These are phyloP conservation scores for Hippoglossus hippoglossus DNA, from an alignment of 2,797 vertebrate genomes.

Conservation along the genomic window DNA sequence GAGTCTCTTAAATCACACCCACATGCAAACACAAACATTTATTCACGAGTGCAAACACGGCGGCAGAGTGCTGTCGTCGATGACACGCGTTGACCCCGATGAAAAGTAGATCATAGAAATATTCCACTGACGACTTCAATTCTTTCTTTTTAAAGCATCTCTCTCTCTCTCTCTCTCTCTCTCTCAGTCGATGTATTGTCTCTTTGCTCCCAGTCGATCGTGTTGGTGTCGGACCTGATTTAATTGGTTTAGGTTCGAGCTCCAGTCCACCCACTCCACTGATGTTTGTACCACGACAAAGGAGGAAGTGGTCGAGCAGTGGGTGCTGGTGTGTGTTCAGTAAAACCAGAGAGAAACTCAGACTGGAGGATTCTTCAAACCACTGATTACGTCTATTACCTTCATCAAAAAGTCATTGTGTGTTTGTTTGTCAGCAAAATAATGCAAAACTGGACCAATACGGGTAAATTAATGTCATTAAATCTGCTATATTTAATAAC, in stretches of 20 bases:
- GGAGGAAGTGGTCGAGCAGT: neutral
- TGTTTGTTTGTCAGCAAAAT: too few species aligned
- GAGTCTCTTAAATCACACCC: conserved; percentile 68
- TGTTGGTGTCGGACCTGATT: conserved; percentile 17
- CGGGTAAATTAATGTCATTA: too few species aligned
- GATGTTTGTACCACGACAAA: conserved; percentile 26
- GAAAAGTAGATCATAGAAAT: conserved; percentile 43
- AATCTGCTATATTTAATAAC: too few species aligned
- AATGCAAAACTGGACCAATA: too few species aligned
- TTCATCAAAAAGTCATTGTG: too few species aligned
- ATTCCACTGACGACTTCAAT: conserved; percentile 38
- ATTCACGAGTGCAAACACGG: conserved; percentile 50
- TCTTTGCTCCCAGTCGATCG: conserved; percentile 20
- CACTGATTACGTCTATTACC: too few species aligned
- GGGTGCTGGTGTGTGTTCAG: neutral
- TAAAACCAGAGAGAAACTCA: too few species aligned
- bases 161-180: conserved; percentile 7
- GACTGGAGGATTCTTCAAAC: too few species aligned
- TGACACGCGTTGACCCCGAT: conserved; percentile 42
- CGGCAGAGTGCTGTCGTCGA: neutral
- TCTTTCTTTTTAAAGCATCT: conserved; percentile 39
- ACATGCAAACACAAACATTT: conserved; percentile 59
- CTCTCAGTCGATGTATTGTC: conserved; percentile 3
- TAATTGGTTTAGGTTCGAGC: conserved; percentile 47
- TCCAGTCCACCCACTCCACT: conserved; percentile 11